These are phyloP conservation scores for Catalaphyllia jardinei DNA, from an alignment of 64 coral and sea anemone species.

Conservation along the genomic window DNA sequence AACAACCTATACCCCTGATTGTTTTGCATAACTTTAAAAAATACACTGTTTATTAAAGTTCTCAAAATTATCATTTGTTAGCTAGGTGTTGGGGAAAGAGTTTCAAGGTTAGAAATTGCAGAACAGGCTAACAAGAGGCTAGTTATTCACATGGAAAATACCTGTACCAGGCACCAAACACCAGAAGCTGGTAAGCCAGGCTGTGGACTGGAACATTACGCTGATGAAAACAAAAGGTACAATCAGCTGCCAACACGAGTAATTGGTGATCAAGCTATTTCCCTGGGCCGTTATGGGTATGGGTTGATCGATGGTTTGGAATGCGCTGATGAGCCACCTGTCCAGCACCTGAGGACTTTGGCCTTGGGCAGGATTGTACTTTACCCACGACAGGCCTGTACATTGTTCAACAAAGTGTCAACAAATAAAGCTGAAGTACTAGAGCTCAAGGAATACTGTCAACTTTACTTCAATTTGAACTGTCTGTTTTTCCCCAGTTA, in stretches of 20 bases:
- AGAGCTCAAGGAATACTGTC: too few species aligned
- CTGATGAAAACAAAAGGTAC: conserved; percentile 44
- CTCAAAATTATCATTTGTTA: neutral
- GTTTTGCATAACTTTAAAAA: too few species aligned
- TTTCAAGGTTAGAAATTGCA: conserved; percentile 36
- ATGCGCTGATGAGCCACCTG: conserved; percentile 38
- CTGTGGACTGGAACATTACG: conserved; percentile 56
- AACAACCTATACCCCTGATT: too few species aligned
- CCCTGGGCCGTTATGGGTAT: conserved; percentile 59
- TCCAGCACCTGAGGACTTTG: conserved; percentile 37
- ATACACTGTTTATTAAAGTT: neutral
- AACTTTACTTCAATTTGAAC: too few species aligned
- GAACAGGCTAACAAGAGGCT: conserved; percentile 45
- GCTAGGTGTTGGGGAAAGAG: conserved; percentile 49
- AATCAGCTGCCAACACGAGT: conserved; percentile 52
- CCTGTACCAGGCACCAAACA: neutral
- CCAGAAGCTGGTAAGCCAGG: conserved; percentile 25
- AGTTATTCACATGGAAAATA: conserved; percentile 46
- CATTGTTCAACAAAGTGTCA: too few species aligned
- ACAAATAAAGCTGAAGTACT: too few species aligned
- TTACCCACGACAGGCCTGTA: too few species aligned
- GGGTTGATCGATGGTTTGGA: conserved; percentile 47
- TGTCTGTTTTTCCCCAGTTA: too few species aligned
- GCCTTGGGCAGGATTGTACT: too few species aligned
- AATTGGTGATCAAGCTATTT: too few species aligned